Evolutionary conservation across 1,140 invertebrate species (phyloP).

Genomic region (Physella acuta): DNA sequence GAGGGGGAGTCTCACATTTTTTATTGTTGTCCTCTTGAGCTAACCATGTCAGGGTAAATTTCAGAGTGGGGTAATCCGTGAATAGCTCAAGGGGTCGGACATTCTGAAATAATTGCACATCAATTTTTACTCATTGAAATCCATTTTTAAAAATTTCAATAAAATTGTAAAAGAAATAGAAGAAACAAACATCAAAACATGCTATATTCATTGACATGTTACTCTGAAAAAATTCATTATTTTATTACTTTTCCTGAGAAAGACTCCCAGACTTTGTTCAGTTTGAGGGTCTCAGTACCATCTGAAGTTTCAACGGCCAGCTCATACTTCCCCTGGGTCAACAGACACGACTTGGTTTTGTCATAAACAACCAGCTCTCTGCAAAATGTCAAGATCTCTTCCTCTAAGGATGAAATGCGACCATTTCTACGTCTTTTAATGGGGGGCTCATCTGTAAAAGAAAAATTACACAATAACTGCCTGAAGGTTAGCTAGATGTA

Average conservation of each 20-base stretch:
- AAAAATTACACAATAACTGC: not conserved
- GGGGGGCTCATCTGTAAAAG: conserved; percentile 64
- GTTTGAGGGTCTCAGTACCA: conserved; percentile 59
- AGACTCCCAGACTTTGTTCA: conserved; percentile 14
- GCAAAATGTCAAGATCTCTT: conserved; percentile 73
- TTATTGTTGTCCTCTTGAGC: conserved; percentile 69
- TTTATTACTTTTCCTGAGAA: conserved; percentile 16
- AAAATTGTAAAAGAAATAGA: too few relatives aligned
- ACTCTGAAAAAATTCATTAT: too few relatives aligned
- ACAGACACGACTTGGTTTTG: conserved; percentile 80
- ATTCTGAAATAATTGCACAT: too few relatives aligned
- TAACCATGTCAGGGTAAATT: conserved; percentile 81
- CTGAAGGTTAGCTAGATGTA: too few relatives aligned
- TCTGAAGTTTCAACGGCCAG: conserved; percentile 81
- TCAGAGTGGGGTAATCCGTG: conserved; percentile 75
- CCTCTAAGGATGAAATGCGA: conserved; percentile 47
- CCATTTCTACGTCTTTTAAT: conserved; percentile 67
- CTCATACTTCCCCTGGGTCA: conserved; percentile 88
- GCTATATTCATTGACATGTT: too few relatives aligned
- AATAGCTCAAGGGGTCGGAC: conserved; percentile 56
- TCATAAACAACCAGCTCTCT: conserved; percentile 86
- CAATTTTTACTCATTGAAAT: too few relatives aligned
- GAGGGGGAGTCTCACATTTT: not conserved
- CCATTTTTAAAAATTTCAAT: too few relatives aligned
- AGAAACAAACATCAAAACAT: too few relatives aligned